Base-by-base conservation (phyloP, 1,140 invertebrate genomes). In the Limonius californicus region DNA sequence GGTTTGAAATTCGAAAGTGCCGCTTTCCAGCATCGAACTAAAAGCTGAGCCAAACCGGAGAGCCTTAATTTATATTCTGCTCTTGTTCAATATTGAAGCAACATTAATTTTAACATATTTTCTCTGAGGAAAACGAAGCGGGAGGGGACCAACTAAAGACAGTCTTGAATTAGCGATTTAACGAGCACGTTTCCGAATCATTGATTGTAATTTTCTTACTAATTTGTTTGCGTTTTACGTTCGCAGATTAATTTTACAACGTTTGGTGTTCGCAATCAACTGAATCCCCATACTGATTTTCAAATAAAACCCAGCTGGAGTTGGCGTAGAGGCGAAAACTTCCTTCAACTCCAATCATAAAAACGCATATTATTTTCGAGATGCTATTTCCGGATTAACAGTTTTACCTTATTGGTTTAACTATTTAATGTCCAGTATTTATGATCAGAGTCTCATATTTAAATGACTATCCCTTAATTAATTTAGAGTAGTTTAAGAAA, bases 101-200 rank as follows among this genome's bases (percentile, higher is more conserved):
- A 68, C 70, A 72, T 70, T 70, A 72, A 72, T 70, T 72, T 72
- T 64, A 66, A 69, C 70, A 70, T 70, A 70, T 72, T 72, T 70
- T 62, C 67, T 64, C 30, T 20, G 59, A 63, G 59, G 62, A 42
- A 56, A 58, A 67, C 55, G 65, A 70, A 70, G 68, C 66, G 65
- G 65, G 63, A 67, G 61, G 63, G 59, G 66, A 70, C 67, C 56
- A 64, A 66, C 56, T 63, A 35, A 55, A 55, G 55, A 63, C 63
- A 65, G 65, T 70, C 66, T 70, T 69, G 69, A 70, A 69, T 72
- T 67, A 68, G 54, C 47, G 62, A 66, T 66, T 65, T 59, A 61
- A 18, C 61, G 61, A 62, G 45, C 61, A 61, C 54, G 57, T 67
- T 71, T 72, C 71, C 68, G 63, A 68, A 71, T 71, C 71, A 72